Evolutionary conservation across 2,888 invertebrate species (phyloP).

Genomic region (Eupithecia vulgata): DNA sequence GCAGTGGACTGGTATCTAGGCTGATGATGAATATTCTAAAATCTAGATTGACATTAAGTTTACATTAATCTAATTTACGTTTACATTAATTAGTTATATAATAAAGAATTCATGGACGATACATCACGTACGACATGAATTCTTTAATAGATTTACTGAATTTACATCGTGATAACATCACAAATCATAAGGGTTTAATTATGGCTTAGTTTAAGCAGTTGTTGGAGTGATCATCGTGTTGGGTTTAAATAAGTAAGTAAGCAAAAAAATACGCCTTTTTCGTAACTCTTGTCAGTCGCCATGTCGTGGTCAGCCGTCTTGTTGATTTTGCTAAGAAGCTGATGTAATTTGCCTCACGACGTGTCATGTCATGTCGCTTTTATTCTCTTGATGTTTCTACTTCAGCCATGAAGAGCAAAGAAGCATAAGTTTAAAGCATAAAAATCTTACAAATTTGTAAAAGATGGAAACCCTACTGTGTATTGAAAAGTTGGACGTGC

Average conservation of each 20-base stretch:
- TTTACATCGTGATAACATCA: not conserved
- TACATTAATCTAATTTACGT: too few species aligned
- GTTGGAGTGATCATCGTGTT: too few species aligned
- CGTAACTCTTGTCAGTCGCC: not conserved
- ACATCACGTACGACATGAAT: too few species aligned
- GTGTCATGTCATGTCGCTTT: not conserved
- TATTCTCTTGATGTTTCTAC: not conserved
- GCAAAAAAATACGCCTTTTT: not conserved
- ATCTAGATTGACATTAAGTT: too few species aligned
- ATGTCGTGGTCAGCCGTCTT: not conserved
- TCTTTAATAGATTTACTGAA: not conserved
- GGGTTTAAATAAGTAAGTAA: too few species aligned
- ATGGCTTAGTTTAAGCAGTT: not conserved
- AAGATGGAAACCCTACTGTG: slow-evolving; percentile 11
- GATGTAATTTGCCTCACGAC: not conserved
- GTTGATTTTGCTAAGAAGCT: not conserved
- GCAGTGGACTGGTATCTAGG: too few species aligned
- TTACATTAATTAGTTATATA: too few species aligned
- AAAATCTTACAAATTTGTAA: not conserved
- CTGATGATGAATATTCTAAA: too few species aligned
- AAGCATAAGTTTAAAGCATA: not conserved
- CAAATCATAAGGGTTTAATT: not conserved
- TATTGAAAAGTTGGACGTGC: slow-evolving; percentile 28
- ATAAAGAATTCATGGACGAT: too few species aligned
- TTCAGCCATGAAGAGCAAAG: not conserved